Evolutionary conservation across 2,113 vertebrate species (phyloP), one percentile per base, ranked within the genome.

Genomic region (Andinoacara biseriatus): DNA sequence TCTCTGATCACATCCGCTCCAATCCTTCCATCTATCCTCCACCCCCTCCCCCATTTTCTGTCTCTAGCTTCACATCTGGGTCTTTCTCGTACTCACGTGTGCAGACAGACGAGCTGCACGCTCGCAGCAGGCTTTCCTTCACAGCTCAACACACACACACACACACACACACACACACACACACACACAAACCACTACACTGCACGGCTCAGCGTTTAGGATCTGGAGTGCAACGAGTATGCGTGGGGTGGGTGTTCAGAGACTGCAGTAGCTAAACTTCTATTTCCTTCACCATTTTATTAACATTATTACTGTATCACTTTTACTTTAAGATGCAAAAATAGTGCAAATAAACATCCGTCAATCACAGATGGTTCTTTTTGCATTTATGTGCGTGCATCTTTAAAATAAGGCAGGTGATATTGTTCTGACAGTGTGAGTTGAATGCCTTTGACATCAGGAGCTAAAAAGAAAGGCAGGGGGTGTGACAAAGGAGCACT

Each of bases 21-120:
- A 89, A 92, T 92, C 92, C 86, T 74, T 74, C 74, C 63, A 67
- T 57, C 79, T 77, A 58, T 10, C 81, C 80, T 63, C 80, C 11
- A 15, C 20, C 61, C 17, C 58, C 58, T 13, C 46, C 59, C n/a
- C 74, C 31, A 65, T 67, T 58, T 74, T 52, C 87, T 62, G 75
- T 89, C 90, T 94, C 80, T 46, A 80, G 83, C 90, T 91, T 90
- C 90, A 94, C 94, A 94, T 94, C 91, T 94, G 91, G 93, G 90
- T 89, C 92, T 92, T 75, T 89, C 81, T 93, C 83, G n/a, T 29
- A 5, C 93, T 94, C 95, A 94, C 94, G 93, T 95, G 95, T 90
- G 72, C 88, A 86, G 91, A 90, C 93, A 95, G 92, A 92, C 76
- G 90, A 94, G 91, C 84, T 60, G 92, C 86, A 89, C 80, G 35